phyloP scores from a whole-genome alignment of 2,888 invertebrate species.

The Argyresthia albistria region DNA sequence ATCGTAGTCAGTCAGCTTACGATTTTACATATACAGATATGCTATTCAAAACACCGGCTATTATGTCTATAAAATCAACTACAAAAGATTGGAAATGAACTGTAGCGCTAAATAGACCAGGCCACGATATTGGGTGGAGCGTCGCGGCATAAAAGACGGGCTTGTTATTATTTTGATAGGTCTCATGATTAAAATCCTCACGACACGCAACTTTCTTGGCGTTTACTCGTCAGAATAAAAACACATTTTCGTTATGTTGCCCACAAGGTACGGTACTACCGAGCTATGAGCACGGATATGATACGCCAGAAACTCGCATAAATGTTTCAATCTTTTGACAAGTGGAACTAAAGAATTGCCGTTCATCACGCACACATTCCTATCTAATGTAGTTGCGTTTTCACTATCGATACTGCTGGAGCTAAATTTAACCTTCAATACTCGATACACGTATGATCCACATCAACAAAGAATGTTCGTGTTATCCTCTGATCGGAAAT shows the following conservation, averaged over 20 bases:
- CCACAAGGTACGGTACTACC: slow-evolving; percentile 29
- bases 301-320: slow-evolving; percentile 32
- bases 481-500: slow-evolving; percentile 45
- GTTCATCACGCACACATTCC: slow-evolving; percentile 59
- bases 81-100: slow-evolving; percentile 52
- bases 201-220: slow-evolving; percentile 62
- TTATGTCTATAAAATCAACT: slow-evolving; percentile 23
- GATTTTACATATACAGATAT: no score
- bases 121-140: slow-evolving; percentile 43
- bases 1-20: no score
- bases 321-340: slow-evolving; percentile 51
- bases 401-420: slow-evolving; percentile 6
- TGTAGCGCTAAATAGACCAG: slow-evolving; percentile 41
- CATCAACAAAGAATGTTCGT: slow-evolving; percentile 48
- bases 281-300: slow-evolving; percentile 55
- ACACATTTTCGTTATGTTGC: slow-evolving; percentile 51
- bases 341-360: slow-evolving; percentile 42
- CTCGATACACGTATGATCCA: slow-evolving; percentile 12
- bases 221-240: slow-evolving; percentile 62
- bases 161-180: slow-evolving; percentile 65
- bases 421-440: slow-evolving; percentile 4
- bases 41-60: neutral
- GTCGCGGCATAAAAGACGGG: slow-evolving; percentile 43
- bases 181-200: slow-evolving; percentile 61
- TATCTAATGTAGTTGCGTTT: slow-evolving; percentile 22